A percentile compares a stretch with the other conserved stretches of the same genome.
These are phyloP conservation scores for Cancer borealis DNA, from an alignment of 2,888 invertebrate species.

Conservation along the genomic window DNA sequence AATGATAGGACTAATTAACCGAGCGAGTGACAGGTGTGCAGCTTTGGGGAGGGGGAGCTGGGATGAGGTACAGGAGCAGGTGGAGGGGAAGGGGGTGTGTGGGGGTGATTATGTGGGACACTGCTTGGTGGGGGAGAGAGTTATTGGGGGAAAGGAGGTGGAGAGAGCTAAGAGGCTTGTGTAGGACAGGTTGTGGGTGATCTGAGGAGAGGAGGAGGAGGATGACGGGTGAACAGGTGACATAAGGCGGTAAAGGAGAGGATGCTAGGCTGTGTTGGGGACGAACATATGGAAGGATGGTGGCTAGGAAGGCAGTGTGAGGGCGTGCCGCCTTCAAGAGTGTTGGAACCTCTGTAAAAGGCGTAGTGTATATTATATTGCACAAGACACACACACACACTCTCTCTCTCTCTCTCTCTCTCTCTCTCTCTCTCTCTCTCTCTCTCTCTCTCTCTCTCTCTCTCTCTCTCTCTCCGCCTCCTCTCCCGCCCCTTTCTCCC, in stretches of 20 bases:
- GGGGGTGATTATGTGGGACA: not conserved
- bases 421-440: slow-evolving; percentile 18
- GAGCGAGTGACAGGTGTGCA: not conserved
- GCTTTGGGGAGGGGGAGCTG: too few relatives aligned
- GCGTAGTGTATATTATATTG: not conserved
- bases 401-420: not conserved
- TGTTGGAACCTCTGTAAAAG: not conserved
- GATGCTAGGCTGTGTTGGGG: not conserved
- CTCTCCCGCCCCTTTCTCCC: not conserved
- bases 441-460: slow-evolving; percentile 23
- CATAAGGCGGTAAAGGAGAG: not conserved
- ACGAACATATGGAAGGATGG: not conserved
- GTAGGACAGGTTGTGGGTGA: too few relatives aligned
- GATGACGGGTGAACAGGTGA: too few relatives aligned
- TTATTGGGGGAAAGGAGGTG: not conserved
- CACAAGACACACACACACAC: not conserved
- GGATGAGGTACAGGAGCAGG: too few relatives aligned
- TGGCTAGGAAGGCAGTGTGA: not conserved
- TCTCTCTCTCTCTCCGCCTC: slow-evolving; percentile 1
- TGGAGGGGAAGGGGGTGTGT: not conserved
- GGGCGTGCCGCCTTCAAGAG: not conserved
- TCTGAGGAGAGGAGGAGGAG: too few relatives aligned
- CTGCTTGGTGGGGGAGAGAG: not conserved
- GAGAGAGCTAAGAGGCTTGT: not conserved
- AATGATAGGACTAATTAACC: too few relatives aligned